Evolutionary conservation across 92 coral and sea anemone species (phyloP).

Genomic region (Muricea muricata): DNA sequence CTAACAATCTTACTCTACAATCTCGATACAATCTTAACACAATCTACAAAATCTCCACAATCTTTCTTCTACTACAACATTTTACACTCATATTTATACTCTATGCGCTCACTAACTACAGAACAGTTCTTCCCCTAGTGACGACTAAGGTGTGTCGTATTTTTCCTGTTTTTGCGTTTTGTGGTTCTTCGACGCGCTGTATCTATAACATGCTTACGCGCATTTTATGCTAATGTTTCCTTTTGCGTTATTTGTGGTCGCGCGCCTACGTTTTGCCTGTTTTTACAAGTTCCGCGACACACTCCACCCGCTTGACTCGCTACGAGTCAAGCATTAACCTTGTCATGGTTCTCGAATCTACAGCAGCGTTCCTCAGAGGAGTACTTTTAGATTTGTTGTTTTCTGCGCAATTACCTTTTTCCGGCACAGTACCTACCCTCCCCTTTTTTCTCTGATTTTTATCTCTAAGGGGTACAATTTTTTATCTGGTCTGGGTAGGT

Average conservation of each 20-base stretch:
- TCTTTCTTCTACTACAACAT: too few species aligned
- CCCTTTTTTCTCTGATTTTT: background rate
- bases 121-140: background rate
- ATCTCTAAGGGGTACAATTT: constrained; percentile 6
- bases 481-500: background rate
- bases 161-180: background rate
- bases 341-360: background rate
- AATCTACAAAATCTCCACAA: too few species aligned
- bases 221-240: too few species aligned
- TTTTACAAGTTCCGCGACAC: background rate
- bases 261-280: background rate
- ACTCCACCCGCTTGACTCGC: background rate
- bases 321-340: background rate
- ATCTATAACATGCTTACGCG: background rate
- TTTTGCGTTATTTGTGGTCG: background rate
- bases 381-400: background rate
- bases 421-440: background rate
- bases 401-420: background rate
- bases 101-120: background rate
- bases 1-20: too few species aligned
- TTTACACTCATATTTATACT: too few species aligned
- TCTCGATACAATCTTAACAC: too few species aligned
- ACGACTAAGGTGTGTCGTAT: background rate
- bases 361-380: background rate
- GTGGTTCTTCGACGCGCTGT: background rate